Percentiles rank a stretch among this genome's conserved stretches.
Conservation (phyloP, 1,140 invertebrate species). For the Euura lappo region DNA sequence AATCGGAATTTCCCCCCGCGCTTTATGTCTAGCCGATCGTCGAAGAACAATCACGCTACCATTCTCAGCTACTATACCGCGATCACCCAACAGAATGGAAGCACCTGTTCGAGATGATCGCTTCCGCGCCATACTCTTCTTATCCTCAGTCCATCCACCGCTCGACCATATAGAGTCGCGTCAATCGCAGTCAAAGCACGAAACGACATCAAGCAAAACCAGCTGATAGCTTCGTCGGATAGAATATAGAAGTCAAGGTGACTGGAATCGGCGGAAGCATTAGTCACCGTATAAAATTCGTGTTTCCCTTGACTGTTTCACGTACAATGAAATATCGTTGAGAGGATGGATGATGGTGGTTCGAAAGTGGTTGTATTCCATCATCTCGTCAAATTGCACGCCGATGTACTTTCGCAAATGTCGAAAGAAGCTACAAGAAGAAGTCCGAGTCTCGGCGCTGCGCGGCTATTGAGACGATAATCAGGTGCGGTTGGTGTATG, state of each 20-base stretch:
- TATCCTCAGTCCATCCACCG: no score
- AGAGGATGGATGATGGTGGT: no score
- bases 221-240: background rate
- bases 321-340: no score
- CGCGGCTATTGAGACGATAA: background rate
- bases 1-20: background rate
- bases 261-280: background rate
- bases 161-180: background rate
- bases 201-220: background rate
- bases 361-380: background rate
- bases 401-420: background rate
- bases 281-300: background rate
- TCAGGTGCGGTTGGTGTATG: slow-evolving; percentile 1
- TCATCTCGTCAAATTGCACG: background rate
- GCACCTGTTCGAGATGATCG: background rate
- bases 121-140: no score
- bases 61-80: background rate
- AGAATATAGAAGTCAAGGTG: background rate
- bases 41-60: background rate
- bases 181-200: background rate
- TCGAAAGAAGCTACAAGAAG: background rate
- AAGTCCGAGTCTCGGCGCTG: no score
- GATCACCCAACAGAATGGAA: background rate
- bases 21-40: background rate
- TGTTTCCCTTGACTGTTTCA: no score